Base-by-base conservation (phyloP, 2,888 invertebrate genomes). In the Pseudolycoriella hygida region DNA sequence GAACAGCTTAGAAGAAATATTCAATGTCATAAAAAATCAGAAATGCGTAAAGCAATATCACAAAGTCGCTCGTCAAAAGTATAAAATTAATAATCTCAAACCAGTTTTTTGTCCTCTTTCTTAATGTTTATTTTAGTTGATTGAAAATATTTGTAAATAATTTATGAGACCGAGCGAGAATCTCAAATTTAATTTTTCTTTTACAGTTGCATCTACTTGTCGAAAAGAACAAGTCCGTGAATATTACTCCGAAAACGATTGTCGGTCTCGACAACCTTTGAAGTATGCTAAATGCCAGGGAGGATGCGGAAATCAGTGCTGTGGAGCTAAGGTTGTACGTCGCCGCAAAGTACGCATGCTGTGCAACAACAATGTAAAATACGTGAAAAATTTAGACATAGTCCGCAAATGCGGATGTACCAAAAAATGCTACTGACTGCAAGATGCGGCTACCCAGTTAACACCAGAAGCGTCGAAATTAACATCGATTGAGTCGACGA, bases 331-430 rank as follows among this genome's bases (percentile, higher is more conserved):
- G 60, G 87, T 88, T 67, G 89, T 88, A 54, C 90, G 94, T 71
- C 79, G 87, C 61, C 77, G 94, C 68, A 90, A 89, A 77, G 90
- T 86, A 52, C 84, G 92, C 55, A 76, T 97, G 55, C 79, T 90
- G 56, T 97, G 96, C 71, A 76, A 80, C 52, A 87, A 93, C 62
- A 92, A 93, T 52, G 84, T 85, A 47, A 82, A 87, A 50, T 93
- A 89, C 73, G 87, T 89, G 67, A 90, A 92, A 74, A 89, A 93
- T 54, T 80, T 96, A 59, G 93, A 94, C 60, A 86, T 96, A 64
- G 89, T 96, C 61, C 82, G 93, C 62, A 93, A 93, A 67, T 96
- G 96, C 69, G 87, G 89, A 53, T 94, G 94, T 73, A 82, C 83
- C 56, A 86, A 87, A 69, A 88, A 88, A 71, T 90, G 89, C 70